Conservation (phyloP, 2,797 vertebrate species). For the Arctocebus calabarensis region DNA sequence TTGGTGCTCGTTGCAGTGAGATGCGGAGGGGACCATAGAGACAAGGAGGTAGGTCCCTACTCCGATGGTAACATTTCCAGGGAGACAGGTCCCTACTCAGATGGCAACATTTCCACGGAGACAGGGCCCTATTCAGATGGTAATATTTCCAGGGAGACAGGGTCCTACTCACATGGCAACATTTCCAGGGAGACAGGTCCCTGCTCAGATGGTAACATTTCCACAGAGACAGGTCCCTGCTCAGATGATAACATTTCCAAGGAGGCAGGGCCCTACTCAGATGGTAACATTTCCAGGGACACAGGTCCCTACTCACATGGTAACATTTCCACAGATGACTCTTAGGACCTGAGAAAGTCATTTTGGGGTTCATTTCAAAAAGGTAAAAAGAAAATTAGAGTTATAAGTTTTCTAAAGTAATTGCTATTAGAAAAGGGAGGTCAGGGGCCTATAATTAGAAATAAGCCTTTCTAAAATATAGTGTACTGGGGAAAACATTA, state of each 20-base stretch:
- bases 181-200: background rate
- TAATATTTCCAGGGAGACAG: no score
- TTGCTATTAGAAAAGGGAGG: background rate
- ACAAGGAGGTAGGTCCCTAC: no score
- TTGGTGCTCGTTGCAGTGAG: background rate
- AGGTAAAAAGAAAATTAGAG: background rate
- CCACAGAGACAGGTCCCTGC: no score
- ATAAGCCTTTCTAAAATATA: background rate
- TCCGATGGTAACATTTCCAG: background rate
- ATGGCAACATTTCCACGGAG: background rate
- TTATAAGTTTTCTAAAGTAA: background rate
- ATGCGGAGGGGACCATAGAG: background rate
- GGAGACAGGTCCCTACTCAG: rapidly evolving
- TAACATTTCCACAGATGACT: background rate
- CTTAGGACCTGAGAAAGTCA: background rate
- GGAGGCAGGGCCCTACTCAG: no score
- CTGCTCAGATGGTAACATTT: background rate
- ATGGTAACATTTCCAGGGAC: background rate
- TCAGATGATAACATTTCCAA: background rate
- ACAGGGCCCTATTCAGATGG: no score
- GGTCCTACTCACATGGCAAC: no score
- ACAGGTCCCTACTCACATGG: no score
- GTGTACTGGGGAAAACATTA: background rate
- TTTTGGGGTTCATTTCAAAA: background rate
- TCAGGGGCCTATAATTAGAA: background rate